phyloP scores from a whole-genome alignment of 2,113 vertebrate species.

The Corythornis madagascariensis region DNA sequence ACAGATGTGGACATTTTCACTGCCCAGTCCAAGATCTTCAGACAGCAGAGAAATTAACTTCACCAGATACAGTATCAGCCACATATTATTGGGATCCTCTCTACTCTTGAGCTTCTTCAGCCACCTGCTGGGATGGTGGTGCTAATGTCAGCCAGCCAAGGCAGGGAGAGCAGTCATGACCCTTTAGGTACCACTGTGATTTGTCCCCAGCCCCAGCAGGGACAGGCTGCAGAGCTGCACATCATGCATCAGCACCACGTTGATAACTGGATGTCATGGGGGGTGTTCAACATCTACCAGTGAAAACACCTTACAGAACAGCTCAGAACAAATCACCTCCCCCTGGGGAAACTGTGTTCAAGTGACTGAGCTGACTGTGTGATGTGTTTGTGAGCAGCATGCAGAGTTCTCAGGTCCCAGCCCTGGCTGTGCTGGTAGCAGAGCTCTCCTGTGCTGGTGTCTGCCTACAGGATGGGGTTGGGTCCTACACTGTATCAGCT shows the following conservation, averaged over 20 bases:
- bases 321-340: not conserved
- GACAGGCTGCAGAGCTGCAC: not conserved
- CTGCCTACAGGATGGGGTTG: not conserved
- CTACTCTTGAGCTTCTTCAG: not conserved
- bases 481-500: not conserved
- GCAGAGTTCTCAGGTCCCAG: not conserved
- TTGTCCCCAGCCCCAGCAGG: not conserved
- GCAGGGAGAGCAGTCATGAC: not conserved
- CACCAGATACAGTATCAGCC: not conserved
- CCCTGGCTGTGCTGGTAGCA: not conserved
- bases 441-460: not conserved
- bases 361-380: not conserved
- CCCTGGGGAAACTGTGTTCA: not conserved
- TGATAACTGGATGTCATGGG: not conserved
- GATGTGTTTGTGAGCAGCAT: conserved; percentile 4
- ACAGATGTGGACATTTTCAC: conserved; percentile 1
- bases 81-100: not conserved
- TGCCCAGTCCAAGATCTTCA: not conserved
- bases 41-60: conserved; percentile 7
- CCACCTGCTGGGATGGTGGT: not conserved
- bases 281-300: not conserved
- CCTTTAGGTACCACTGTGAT: not conserved
- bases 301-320: not conserved
- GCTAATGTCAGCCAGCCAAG: not conserved
- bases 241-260: not conserved